A percentile compares a stretch with the other conserved stretches of the same genome.
Evolutionary conservation across 2,888 invertebrate species (phyloP).

Genomic region (Elgonia sp.): DNA sequence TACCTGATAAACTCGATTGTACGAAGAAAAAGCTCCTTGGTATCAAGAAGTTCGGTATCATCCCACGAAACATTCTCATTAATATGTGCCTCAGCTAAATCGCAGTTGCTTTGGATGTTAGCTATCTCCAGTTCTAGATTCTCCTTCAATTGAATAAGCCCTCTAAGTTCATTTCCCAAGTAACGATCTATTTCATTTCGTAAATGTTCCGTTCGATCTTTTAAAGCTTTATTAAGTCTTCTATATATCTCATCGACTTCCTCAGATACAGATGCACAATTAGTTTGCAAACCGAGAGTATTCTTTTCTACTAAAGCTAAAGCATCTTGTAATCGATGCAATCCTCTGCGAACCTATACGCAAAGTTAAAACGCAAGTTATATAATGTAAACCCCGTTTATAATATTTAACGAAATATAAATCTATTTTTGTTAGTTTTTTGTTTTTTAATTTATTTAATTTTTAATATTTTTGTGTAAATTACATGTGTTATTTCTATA

Average conservation of each 20-base stretch:
- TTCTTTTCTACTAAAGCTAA: constrained; percentile 95
- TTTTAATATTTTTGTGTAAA: too few species aligned
- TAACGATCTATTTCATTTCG: constrained; percentile 97
- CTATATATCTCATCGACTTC: constrained; percentile 97
- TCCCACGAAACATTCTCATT: constrained; percentile 96
- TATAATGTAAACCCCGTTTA: too few species aligned
- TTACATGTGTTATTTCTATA: too few species aligned
- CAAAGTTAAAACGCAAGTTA: background rate
- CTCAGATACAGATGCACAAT: constrained; percentile 95
- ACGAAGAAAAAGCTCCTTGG: constrained; percentile 98
- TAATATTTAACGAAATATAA: too few species aligned
- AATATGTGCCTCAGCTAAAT: constrained; percentile 97
- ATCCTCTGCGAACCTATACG: constrained; percentile 91
- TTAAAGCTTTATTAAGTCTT: constrained; percentile 94
- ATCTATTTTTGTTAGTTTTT: too few species aligned
- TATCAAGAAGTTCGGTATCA: constrained; percentile 96
- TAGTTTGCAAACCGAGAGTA: constrained; percentile 94
- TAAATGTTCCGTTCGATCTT: constrained; percentile 95
- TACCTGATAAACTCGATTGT: constrained; percentile 96
- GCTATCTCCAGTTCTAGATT: constrained; percentile 97
- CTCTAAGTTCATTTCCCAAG: constrained; percentile 94
- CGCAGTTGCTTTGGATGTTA: constrained; percentile 98
- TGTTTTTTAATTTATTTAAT: too few species aligned
- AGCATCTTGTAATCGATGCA: constrained; percentile 96
- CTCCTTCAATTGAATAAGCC: constrained; percentile 95